Conservation (phyloP, 2,888 invertebrate genomes). For the Dichetophora obliterata region DNA sequence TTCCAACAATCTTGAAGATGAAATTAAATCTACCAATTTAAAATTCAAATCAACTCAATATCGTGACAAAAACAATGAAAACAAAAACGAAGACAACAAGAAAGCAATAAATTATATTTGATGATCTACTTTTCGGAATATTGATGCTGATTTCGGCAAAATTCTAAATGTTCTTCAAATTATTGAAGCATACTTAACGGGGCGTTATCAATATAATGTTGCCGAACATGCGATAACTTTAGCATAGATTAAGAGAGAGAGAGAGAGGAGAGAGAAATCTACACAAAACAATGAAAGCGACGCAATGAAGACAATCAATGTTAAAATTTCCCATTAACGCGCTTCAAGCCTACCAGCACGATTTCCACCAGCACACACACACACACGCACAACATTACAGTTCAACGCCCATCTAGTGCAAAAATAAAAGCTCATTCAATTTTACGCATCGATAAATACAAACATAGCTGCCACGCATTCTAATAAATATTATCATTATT, state of each 20-base stretch:
- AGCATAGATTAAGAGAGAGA: too few species aligned
- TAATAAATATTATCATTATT: neutral
- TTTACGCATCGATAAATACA: constrained; percentile 10
- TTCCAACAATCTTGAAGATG: too few species aligned
- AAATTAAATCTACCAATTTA: too few species aligned
- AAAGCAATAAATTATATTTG: neutral
- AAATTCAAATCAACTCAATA: too few species aligned
- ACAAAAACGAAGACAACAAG: neutral
- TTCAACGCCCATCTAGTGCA: constrained; percentile 13
- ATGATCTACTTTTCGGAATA: neutral
- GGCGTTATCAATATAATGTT: constrained; percentile 2
- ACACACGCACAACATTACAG: neutral
- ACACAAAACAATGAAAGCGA: too few species aligned
- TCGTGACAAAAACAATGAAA: neutral
- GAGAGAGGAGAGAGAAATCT: too few species aligned
- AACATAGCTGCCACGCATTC: constrained; percentile 4
- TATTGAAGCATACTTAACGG: constrained; percentile 26
- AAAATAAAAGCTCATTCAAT: constrained; percentile 2
- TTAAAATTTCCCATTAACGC: neutral
- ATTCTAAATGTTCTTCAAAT: constrained; percentile 13
- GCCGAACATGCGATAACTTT: too few species aligned
- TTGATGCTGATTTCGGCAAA: constrained; percentile 14
- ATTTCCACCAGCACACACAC: neutral
- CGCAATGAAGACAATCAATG: too few species aligned
- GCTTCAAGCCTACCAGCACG: neutral